Evolutionary conservation across 1,140 invertebrate species (phyloP), one percentile per base, ranked within the genome.

Genomic region (Drosophila insularis): DNA sequence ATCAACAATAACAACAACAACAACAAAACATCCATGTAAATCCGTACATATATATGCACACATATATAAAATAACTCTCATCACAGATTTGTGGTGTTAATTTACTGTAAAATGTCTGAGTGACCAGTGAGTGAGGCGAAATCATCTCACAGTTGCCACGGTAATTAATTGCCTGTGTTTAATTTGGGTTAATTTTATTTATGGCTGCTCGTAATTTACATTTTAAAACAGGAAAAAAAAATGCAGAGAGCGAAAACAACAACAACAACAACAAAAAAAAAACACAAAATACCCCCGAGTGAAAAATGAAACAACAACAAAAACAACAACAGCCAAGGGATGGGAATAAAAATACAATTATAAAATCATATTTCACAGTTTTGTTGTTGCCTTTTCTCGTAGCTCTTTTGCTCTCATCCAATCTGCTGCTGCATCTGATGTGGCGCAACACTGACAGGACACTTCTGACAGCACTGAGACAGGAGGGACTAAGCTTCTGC

Each of bases 101-200:
- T 89, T 89, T 89, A 71, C 84, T 80, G 85, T 89, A 74, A 85
- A 89, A 84, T 89, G 79, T 82, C 43, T 87, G 71, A 78, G 68
- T 74, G 68, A 68, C 64, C 65, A 71, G 58, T 64, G 63, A 63
- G 73, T 71, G 65, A 70, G 72, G 66, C 58, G 58, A 70, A 63
- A 63, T 62, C 68, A 71, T 69, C 59, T 78, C 69, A 78, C 72
- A 75, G 69, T 70, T 61, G 73, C 72, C 64, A 46, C 68, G 65
- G 80, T 89, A 89, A 89, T 89, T 89, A 89, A 89, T 89, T 84
- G 84, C 63, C 80, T 84, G 84, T 89, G 85, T 89, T 89, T 85
- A 89, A 84, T 89, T 81, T 89, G 84, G 80, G 85, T 89, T 89
- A 89, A 89, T 89, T 89, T 89, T 89, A 89, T 89, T 89, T 89